These are phyloP conservation scores for Tenthredo scrophulariae DNA, from an alignment of 2,888 invertebrate species.

Conservation along the genomic window DNA sequence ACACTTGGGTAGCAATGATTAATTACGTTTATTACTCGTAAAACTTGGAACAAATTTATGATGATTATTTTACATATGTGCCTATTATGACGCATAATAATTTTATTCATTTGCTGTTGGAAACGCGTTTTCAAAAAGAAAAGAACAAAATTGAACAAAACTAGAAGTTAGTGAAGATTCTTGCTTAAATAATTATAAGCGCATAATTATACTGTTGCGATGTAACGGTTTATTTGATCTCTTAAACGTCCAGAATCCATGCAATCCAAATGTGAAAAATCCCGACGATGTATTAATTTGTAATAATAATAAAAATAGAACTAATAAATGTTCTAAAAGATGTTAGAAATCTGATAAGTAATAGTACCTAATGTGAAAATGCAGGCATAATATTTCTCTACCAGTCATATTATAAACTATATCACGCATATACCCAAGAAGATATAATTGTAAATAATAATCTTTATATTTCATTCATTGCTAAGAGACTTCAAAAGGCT, in stretches of 20 bases:
- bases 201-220: neutral
- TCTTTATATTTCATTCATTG: conserved; percentile 29
- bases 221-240: neutral
- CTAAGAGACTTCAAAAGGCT: conserved; percentile 48
- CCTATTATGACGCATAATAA: neutral
- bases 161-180: neutral
- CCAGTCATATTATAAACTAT: conserved; percentile 27
- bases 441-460: conserved; percentile 47
- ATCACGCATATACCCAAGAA: conserved; percentile 37
- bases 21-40: neutral
- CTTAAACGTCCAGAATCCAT: conserved; percentile 6
- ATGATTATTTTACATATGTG: neutral
- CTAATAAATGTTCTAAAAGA: neutral
- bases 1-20: conserved; percentile 38
- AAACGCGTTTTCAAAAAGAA: neutral
- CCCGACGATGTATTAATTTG: neutral
- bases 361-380: conserved; percentile 9
- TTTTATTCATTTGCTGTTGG: neutral
- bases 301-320: conserved; percentile 17
- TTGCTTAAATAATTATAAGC: neutral
- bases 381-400: conserved; percentile 44
- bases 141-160: neutral
- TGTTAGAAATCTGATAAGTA: conserved; percentile 20
- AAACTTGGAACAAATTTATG: neutral
- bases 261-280: conserved; percentile 40